Evolutionary conservation across 2,888 invertebrate species (phyloP).

Genomic region (Mesochorus sp.): DNA sequence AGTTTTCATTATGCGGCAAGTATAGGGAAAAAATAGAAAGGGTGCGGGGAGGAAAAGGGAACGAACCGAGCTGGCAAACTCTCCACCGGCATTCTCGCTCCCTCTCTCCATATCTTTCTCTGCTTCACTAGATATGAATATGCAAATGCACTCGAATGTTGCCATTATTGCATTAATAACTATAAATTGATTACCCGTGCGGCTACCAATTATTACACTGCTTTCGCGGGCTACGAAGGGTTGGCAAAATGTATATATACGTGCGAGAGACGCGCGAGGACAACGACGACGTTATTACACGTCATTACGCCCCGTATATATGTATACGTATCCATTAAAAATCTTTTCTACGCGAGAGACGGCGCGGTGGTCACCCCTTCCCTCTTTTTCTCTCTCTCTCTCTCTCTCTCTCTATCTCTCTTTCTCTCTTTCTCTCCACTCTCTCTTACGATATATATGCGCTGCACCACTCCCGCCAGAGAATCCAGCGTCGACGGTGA

Average conservation of each 20-base stretch:
- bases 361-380: too few relatives aligned
- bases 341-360: constrained; percentile 48
- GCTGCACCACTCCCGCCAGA: constrained; percentile 35
- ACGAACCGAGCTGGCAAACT: constrained; percentile 41
- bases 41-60: constrained; percentile 7
- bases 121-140: constrained; percentile 60
- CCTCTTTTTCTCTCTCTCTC: background rate
- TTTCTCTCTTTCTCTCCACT: too few relatives aligned
- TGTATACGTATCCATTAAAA: constrained; percentile 60
- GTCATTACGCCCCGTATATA: constrained; percentile 56
- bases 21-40: constrained; percentile 3
- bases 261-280: background rate
- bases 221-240: constrained; percentile 25
- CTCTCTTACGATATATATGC: constrained; percentile 31
- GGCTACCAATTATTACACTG: constrained; percentile 66
- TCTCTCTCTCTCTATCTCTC: too few relatives aligned
- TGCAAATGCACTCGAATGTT: constrained; percentile 62
- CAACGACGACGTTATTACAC: constrained; percentile 61
- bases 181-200: constrained; percentile 73
- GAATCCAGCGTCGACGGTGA: constrained; percentile 49
- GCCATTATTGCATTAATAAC: constrained; percentile 70
- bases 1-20: constrained; percentile 29
- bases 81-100: background rate
- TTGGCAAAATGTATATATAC: constrained; percentile 30
- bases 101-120: too few relatives aligned